These are phyloP conservation scores for Condylura cristata DNA, from an alignment of 2,113 vertebrate genomes.

Conservation along the genomic window DNA sequence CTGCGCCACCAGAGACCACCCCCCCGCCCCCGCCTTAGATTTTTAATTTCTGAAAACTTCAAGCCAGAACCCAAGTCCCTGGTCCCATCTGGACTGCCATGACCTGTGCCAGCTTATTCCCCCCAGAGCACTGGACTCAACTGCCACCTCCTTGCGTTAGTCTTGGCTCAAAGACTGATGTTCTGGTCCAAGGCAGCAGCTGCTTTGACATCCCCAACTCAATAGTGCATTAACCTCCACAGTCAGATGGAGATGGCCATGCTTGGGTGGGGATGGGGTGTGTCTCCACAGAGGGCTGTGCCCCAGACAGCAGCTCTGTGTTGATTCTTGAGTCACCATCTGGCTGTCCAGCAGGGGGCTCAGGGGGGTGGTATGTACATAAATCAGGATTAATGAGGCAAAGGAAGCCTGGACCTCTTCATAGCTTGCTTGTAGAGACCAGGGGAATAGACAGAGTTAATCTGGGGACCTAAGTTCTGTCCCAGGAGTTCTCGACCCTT, in stretches of 20 bases:
- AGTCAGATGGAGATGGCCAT: neutral
- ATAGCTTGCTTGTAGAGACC: neutral
- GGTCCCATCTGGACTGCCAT: fast-evolving
- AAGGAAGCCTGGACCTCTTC: neutral
- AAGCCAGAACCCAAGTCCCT: neutral
- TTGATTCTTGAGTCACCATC: neutral
- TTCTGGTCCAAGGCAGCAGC: neutral
- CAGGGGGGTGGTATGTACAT: neutral
- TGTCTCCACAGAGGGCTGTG: neutral
- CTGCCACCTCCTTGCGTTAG: neutral
- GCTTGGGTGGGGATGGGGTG: neutral
- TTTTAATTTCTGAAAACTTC: neutral
- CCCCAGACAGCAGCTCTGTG: neutral
- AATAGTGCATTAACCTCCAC: neutral
- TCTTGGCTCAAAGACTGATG: neutral
- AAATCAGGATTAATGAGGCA: neutral
- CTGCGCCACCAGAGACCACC: too few relatives aligned
- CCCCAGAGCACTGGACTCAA: neutral
- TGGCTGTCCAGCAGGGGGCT: neutral
- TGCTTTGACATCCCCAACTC: neutral
- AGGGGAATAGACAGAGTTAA: neutral
- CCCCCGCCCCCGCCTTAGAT: neutral
- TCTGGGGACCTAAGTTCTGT: neutral
- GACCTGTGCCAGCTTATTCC: neutral
- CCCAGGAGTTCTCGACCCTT: fast-evolving